Percentiles rank a stretch among this genome's conserved stretches.
Conservation (phyloP, 2,797 vertebrate genomes). For the Gymnoscopelus microlampas region DNA sequence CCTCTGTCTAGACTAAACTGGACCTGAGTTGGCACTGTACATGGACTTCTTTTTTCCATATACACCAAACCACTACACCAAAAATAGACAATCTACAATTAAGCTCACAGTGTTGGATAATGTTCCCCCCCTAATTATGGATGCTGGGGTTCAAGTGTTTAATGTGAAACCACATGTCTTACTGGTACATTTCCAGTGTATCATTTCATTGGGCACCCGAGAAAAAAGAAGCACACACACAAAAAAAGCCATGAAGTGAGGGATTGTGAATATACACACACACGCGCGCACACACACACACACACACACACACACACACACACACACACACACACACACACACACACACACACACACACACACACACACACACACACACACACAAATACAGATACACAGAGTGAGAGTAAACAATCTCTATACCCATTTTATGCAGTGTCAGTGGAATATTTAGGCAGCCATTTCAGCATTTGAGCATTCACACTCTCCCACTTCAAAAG, state of each 20-base stretch:
- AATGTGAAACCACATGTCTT: too few relatives aligned
- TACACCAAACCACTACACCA: too few relatives aligned
- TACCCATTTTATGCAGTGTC: slow-evolving; percentile 66
- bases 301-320: slow-evolving; percentile 5
- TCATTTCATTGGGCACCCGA: slow-evolving; percentile 18
- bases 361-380: slow-evolving; percentile 3
- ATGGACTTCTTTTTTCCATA: too few relatives aligned
- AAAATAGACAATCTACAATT: too few relatives aligned
- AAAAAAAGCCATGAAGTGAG: slow-evolving; percentile 22
- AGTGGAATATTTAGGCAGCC: slow-evolving; percentile 67
- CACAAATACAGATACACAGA: slow-evolving; percentile 6
- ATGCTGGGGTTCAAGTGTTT: too few relatives aligned
- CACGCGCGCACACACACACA: slow-evolving; percentile 12
- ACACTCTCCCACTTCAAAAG: slow-evolving; percentile 65
- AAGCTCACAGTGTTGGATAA: too few relatives aligned
- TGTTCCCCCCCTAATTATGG: too few relatives aligned
- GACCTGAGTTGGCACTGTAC: too few relatives aligned
- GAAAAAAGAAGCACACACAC: slow-evolving; percentile 24
- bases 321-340: slow-evolving; percentile 22
- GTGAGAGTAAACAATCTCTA: slow-evolving; percentile 43
- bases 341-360: slow-evolving; percentile 15
- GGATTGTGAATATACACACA: slow-evolving; percentile 10
- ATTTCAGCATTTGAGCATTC: slow-evolving; percentile 67
- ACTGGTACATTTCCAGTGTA: background rate
- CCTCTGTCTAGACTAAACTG: too few relatives aligned